These are phyloP conservation scores for Hymenopus coronatus DNA, from an alignment of 2,888 invertebrate species.

Conservation along the genomic window DNA sequence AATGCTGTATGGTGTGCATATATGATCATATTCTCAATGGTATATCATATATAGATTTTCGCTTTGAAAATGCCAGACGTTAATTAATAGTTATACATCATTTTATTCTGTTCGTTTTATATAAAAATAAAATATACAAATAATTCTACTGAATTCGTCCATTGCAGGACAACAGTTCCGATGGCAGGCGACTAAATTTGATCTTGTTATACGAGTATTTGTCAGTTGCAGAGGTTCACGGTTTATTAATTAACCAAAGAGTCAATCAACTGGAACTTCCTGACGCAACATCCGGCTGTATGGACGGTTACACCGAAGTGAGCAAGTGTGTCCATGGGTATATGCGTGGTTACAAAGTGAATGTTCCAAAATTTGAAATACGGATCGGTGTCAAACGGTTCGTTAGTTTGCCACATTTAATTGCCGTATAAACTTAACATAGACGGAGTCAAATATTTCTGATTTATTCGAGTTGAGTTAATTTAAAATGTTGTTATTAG, in stretches of 20 bases:
- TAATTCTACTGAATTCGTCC: slow-evolving; percentile 10
- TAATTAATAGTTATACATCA: slow-evolving; percentile 12
- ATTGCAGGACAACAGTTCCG: background rate
- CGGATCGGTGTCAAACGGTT: slow-evolving; percentile 16
- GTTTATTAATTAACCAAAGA: slow-evolving; percentile 21
- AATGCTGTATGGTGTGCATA: background rate
- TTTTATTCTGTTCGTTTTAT: background rate
- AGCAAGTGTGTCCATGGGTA: background rate
- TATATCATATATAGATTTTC: background rate
- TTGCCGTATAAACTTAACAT: slow-evolving; percentile 13
- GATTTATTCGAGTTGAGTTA: background rate
- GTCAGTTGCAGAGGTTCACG: slow-evolving; percentile 1
- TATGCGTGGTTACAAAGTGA: background rate
- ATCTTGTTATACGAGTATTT: slow-evolving; percentile 10
- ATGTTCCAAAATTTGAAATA: slow-evolving; percentile 15
- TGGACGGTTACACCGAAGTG: background rate
- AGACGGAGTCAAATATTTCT: slow-evolving; percentile 2
- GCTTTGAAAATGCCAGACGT: background rate
- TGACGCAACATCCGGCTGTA: slow-evolving; percentile 1
- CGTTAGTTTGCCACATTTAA: slow-evolving; percentile 15
- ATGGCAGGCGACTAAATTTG: slow-evolving; percentile 15
- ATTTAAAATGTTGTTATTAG: background rate
- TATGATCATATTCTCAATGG: background rate
- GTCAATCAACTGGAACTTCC: slow-evolving; percentile 20
- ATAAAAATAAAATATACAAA: background rate